A percentile compares a stretch with the other conserved stretches of the same genome.
Evolutionary conservation across 2,113 vertebrate species (phyloP).

Genomic region (Aspidoscelis tigris): DNA sequence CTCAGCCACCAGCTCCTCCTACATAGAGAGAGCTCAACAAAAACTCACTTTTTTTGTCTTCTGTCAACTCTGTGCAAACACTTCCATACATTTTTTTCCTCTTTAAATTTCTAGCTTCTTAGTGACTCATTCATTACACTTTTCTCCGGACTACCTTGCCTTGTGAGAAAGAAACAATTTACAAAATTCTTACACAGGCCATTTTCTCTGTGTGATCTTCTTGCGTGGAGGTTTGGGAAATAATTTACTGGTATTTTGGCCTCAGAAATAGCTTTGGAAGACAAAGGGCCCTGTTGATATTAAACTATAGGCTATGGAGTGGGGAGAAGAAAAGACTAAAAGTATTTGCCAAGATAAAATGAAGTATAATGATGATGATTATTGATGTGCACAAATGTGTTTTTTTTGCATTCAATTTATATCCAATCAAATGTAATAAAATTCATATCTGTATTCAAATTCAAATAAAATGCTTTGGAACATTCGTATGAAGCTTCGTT

Average conservation of each 20-base stretch:
- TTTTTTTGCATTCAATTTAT: no score
- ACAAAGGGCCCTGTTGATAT: slow-evolving; percentile 79
- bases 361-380: no score
- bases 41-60: background rate
- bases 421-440: no score
- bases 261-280: slow-evolving; percentile 81
- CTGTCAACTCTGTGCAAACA: background rate
- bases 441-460: no score
- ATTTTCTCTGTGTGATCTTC: slow-evolving; percentile 84
- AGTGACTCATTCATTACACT: slow-evolving; percentile 81
- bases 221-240: slow-evolving; percentile 79
- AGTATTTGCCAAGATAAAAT: background rate
- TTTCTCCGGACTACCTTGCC: slow-evolving; percentile 79
- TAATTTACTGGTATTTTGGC: slow-evolving; percentile 81
- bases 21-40: background rate
- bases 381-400: no score
- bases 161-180: slow-evolving; percentile 85
- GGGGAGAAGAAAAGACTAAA: background rate
- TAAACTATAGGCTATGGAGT: background rate
- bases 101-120: slow-evolving; percentile 75
- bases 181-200: slow-evolving; percentile 79
- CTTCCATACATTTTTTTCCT: background rate
- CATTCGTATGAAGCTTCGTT: no score
- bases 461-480: no score
- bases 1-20: background rate